Evolutionary conservation across 2,888 invertebrate species (phyloP).

Genomic region (Euspilapteryx auroguttella): DNA sequence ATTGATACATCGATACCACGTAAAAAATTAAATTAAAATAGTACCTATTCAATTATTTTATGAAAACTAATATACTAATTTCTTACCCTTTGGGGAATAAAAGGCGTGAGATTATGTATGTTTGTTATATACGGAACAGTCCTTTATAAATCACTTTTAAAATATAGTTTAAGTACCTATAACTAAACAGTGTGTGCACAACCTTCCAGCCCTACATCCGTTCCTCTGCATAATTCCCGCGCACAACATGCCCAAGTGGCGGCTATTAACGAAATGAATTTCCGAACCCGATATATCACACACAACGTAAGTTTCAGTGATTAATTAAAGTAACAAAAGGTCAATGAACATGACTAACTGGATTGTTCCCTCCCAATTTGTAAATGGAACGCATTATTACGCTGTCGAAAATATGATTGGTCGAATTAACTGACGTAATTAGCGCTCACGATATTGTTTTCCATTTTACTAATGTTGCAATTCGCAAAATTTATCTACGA

Average conservation of each 20-base stretch:
- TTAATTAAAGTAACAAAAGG: slow-evolving; percentile 38
- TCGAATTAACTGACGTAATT: slow-evolving; percentile 1
- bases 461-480: neutral
- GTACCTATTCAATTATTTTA: too few species aligned
- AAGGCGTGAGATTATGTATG: too few species aligned
- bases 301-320: slow-evolving; percentile 19
- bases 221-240: slow-evolving; percentile 37
- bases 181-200: too few species aligned
- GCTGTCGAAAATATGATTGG: slow-evolving; percentile 7
- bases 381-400: slow-evolving; percentile 14
- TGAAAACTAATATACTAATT: too few species aligned
- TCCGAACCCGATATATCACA: slow-evolving; percentile 12
- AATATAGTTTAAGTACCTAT: too few species aligned
- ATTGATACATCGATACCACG: too few species aligned
- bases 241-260: slow-evolving; percentile 33
- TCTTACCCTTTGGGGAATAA: too few species aligned
- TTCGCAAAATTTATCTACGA: too few species aligned
- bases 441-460: neutral
- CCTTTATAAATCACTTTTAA: too few species aligned
- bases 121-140: too few species aligned
- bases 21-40: too few species aligned
- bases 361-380: slow-evolving; percentile 20
- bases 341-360: slow-evolving; percentile 29
- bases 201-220: too few species aligned
- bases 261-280: slow-evolving; percentile 29